Evolutionary conservation across 2,113 vertebrate species (phyloP).

Genomic region (Silurus meridionalis): DNA sequence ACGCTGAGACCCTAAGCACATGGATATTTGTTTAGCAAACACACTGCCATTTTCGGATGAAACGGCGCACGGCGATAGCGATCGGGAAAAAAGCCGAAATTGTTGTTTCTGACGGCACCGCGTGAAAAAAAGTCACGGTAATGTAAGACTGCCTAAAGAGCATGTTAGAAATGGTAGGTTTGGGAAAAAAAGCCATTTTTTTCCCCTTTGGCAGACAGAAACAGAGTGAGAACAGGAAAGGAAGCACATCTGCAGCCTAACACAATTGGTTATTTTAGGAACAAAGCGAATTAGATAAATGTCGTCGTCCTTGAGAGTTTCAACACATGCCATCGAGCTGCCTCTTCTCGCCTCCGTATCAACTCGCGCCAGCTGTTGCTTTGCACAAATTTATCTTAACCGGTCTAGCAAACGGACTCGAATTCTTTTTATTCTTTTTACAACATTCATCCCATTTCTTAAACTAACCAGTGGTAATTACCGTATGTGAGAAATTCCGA

Average conservation of each 20-base stretch:
- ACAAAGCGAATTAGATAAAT: constrained; percentile 22
- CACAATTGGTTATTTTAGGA: constrained; percentile 7
- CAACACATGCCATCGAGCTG: not conserved
- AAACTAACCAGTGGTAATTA: not conserved
- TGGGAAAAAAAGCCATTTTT: not conserved
- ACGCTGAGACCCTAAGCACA: constrained; percentile 5
- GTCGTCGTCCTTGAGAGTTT: not conserved
- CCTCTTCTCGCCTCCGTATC: not conserved
- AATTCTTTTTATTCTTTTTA: not conserved
- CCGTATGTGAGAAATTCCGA: not conserved
- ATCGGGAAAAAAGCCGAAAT: not conserved
- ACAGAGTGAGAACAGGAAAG: not conserved
- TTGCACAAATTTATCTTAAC: not conserved
- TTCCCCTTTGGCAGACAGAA: not conserved
- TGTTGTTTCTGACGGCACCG: not conserved
- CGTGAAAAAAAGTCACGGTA: not conserved
- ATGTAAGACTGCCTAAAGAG: not conserved
- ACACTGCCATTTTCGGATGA: not conserved
- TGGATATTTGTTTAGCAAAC: constrained; percentile 20
- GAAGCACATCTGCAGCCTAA: constrained; percentile 19
- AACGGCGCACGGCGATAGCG: not conserved
- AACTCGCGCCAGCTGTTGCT: constrained; percentile 21
- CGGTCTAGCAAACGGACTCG: not conserved
- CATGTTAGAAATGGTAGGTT: not conserved
- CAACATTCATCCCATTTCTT: not conserved